Conservation (phyloP, 2,888 invertebrate genomes). For the Cacoxenus indagator region DNA sequence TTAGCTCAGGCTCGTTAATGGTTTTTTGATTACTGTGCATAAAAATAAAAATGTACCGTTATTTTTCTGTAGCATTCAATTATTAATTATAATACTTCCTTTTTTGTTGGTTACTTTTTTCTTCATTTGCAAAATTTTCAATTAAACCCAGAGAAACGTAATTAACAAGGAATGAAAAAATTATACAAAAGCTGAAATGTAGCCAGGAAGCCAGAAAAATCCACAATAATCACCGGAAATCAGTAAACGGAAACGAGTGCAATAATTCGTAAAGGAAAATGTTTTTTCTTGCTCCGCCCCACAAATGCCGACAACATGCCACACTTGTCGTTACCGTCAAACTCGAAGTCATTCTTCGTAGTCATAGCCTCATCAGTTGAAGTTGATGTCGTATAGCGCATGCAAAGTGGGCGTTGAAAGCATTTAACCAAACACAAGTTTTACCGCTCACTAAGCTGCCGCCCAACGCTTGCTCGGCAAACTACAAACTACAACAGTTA, state of each 20-base stretch:
- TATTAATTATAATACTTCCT: background rate
- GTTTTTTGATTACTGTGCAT: conserved; percentile 1
- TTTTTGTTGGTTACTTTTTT: background rate
- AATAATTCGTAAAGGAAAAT: conserved; percentile 45
- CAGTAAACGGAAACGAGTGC: conserved; percentile 56
- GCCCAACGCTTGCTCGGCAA: background rate
- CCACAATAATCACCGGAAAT: conserved; percentile 60
- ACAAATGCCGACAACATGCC: background rate
- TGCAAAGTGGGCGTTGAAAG: conserved; percentile 6
- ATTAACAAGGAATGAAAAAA: conserved; percentile 35
- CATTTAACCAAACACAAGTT: conserved; percentile 27
- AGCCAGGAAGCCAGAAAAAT: conserved; percentile 30
- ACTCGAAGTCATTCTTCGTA: conserved; percentile 12
- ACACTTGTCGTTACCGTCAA: background rate
- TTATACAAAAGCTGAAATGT: background rate
- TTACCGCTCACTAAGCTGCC: too few species aligned
- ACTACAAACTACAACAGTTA: background rate
- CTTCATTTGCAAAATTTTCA: conserved; percentile 49
- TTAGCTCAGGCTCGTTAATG: background rate
- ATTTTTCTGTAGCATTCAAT: background rate
- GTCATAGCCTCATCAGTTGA: background rate
- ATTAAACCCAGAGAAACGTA: conserved; percentile 36
- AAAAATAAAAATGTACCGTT: background rate
- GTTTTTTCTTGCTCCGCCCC: background rate
- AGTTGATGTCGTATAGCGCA: background rate